Percentiles rank a stretch among this genome's conserved stretches.
phyloP scores from a whole-genome alignment of 2,888 invertebrate genomes.

The Ennomos fuscantarius region DNA sequence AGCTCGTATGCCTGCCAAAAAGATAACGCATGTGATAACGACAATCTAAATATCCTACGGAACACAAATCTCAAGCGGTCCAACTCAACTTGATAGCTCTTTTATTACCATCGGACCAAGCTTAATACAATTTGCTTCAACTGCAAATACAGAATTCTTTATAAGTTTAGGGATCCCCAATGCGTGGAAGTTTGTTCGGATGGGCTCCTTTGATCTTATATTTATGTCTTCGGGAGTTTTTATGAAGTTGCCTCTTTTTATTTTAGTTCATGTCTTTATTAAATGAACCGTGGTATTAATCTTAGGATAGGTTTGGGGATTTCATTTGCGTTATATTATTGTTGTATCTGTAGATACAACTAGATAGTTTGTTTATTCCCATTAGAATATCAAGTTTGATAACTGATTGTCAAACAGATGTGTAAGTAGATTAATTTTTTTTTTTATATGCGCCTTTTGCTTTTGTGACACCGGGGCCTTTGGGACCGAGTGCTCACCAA shows the following conservation, averaged over 20 bases:
- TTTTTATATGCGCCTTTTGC: no score
- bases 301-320: conserved; percentile 24
- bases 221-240: conserved; percentile 52
- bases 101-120: conserved; percentile 39
- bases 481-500: no score
- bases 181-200: conserved; percentile 21
- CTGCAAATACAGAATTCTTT: conserved; percentile 50
- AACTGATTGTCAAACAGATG: no score
- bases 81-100: conserved; percentile 17
- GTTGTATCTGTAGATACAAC: conserved; percentile 1
- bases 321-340: conserved; percentile 14
- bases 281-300: conserved; percentile 40
- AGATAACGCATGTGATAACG: background rate
- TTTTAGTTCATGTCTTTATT: conserved; percentile 54
- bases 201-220: conserved; percentile 60
- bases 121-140: conserved; percentile 55
- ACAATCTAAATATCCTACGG: conserved; percentile 20
- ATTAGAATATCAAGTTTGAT: no score
- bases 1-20: background rate
- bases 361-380: no score
- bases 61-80: conserved; percentile 17
- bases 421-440: no score
- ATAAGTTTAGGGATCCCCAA: conserved; percentile 44
- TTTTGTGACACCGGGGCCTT: no score
- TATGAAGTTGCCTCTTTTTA: conserved; percentile 55